Conservation (phyloP, 1,140 invertebrate genomes). For the Chironomus striatipennis region DNA sequence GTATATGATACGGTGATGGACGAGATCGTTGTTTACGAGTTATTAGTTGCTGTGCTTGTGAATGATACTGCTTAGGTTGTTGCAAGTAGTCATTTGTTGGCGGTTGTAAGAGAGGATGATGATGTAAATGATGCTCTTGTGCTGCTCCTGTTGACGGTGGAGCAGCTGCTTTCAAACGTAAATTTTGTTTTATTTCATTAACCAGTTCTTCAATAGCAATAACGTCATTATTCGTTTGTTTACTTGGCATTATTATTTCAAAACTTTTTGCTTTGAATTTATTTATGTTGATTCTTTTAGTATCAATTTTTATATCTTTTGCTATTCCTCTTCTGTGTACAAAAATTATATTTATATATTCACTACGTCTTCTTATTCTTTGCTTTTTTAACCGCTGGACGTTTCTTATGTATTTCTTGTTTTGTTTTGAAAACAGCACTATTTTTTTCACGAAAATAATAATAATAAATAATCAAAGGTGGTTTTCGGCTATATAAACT, state of each 20-base stretch:
- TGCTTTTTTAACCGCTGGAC: background rate
- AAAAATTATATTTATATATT: background rate
- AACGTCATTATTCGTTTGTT: conserved; percentile 28
- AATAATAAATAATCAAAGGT: conserved; percentile 15
- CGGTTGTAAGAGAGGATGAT: background rate
- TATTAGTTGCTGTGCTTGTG: conserved; percentile 34
- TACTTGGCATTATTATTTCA: conserved; percentile 25
- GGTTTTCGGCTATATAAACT: conserved; percentile 10
- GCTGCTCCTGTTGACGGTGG: conserved; percentile 41
- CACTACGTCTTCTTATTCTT: background rate
- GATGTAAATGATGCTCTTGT: conserved; percentile 26
- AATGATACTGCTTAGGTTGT: background rate
- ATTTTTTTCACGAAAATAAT: background rate
- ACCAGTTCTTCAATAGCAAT: conserved; percentile 56
- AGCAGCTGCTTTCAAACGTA: conserved; percentile 44
- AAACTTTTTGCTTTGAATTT: background rate
- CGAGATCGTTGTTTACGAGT: conserved; percentile 41
- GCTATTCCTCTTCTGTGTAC: background rate
- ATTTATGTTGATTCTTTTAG: background rate
- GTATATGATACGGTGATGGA: conserved; percentile 53
- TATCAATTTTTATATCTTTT: conserved; percentile 3
- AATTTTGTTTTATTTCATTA: conserved; percentile 59
- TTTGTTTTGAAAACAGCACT: background rate
- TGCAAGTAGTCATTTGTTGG: background rate
- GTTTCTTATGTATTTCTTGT: background rate